These are phyloP conservation scores for Pterocles orientalis DNA, from an alignment of 2,113 vertebrate genomes.

Conservation along the genomic window DNA sequence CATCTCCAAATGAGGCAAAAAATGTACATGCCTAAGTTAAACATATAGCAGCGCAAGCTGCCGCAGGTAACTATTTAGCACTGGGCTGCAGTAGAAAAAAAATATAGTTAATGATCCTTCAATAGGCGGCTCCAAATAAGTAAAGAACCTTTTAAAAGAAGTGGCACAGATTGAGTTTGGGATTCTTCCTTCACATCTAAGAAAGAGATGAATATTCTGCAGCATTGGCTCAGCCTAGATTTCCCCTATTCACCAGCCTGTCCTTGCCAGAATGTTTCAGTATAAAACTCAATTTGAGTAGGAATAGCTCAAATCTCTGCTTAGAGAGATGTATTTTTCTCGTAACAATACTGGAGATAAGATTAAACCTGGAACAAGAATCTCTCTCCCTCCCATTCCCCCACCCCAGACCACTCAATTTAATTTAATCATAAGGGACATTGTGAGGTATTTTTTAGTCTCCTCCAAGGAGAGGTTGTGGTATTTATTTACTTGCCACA, in stretches of 20 bases:
- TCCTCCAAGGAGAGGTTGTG: neutral
- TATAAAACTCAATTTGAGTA: neutral
- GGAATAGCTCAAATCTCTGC: conserved; percentile 15
- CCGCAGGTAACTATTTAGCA: conserved; percentile 30
- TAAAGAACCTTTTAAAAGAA: neutral
- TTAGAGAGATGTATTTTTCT: conserved; percentile 40
- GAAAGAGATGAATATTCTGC: conserved; percentile 18
- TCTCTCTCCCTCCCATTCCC: neutral
- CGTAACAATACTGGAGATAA: conserved; percentile 30
- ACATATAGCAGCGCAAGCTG: neutral
- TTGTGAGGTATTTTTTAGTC: conserved; percentile 41
- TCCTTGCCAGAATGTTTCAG: conserved; percentile 1
- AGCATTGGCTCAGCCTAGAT: neutral
- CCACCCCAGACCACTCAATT: neutral
- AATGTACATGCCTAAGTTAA: neutral
- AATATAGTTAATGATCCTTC: neutral
- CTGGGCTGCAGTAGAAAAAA: conserved; percentile 34
- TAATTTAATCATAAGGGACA: conserved; percentile 31
- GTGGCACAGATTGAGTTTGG: neutral
- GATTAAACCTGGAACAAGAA: neutral
- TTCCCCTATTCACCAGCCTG: neutral
- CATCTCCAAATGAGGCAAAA: conserved; percentile 15
- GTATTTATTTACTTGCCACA: conserved; percentile 46
- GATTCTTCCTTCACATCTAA: neutral
- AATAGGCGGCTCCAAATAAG: conserved; percentile 14